Evolutionary conservation across 1,140 invertebrate species (phyloP), one percentile per base, ranked within the genome.

Genomic region (Maconellicoccus hirsutus): DNA sequence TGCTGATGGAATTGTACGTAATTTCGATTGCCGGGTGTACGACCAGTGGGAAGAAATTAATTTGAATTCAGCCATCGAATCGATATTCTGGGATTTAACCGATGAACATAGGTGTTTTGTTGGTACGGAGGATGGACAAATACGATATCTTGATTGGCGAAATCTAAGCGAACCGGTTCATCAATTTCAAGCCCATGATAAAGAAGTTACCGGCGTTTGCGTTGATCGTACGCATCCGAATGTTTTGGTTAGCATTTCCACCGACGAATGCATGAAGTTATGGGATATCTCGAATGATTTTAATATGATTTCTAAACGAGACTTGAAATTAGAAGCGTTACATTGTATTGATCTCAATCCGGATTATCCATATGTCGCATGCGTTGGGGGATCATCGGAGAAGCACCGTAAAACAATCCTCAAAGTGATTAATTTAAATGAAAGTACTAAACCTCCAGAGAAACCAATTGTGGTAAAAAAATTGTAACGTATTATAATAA

Each of bases 41-140:
- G 83, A 85, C 72, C 79, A 77, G 42, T 81, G 82, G 75, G 87
- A 88, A 78, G 81, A 81, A 0, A 96, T 93, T 92, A 71, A 80
- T 69, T 78, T 90, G 10, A 79, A 82, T 27, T 88, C 87, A 21
- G 94, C 98, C 83, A 87, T 96, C 29, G 95, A 98, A 81, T 86
- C 86, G 74, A 85, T 94, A n/a, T 72, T 85, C 0, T 98, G 95
- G 95, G 88, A 96, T 81, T 80, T 81, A 70, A 84, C 84, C 72
- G 84, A 89, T 76, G 83, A 89, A 2, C 87, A 87, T 77, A 84
- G 85, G 74, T 92, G 87, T 21, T 78, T 92, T 85, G 83, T 87
- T 75, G 88, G 89, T 70, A 92, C 90, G 19, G 89, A 90, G 77
- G 83, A 84, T 74, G 94, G 95, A 1, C 84, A 83, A 74, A 81